Base-by-base conservation (phyloP, 1,140 invertebrate genomes). In the Zeugodacus cucurbitae region DNA sequence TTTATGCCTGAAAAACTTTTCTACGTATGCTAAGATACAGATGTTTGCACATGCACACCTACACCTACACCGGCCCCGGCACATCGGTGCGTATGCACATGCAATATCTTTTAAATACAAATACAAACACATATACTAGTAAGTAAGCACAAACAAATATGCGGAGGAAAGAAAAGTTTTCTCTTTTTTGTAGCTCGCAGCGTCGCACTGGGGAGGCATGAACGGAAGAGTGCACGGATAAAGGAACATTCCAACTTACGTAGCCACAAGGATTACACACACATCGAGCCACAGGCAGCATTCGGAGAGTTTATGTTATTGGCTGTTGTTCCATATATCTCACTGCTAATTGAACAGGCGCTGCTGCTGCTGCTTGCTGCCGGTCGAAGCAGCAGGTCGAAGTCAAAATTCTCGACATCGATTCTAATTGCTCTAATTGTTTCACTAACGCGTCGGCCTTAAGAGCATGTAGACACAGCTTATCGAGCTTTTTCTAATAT, bases 1-100 rank as follows among this genome's bases (percentile, higher is more conserved):
- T 93, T 93, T 89, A 90, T 91, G 91, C 91, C 92, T 92, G 89
- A 88, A 91, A 92, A 93, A 92, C 91, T 93, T 93, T 90, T 85
- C 48, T 34, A 90, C 91, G 91, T 92, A 91, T 91, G 44, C 44
- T 37, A 48, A 78, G 67, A 70, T 41, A 88, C 26, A 88, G 32
- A 88, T 41, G 48, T 67, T 70, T 70, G 62, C 58, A 62, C 26
- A 54, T 58, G 67, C 48, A 88, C 48, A 70, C 29, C 34, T 54
- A 57, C 32, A 54, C 48, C 48, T 11, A 3, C 48, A 54, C 48
- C 11, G 3, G 44, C 44, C 11, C 44, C 14, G 11, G 3, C 48
- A 41, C 29, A 58, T 10, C 7, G 11, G 20, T 41, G 8, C n/a
- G 26, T 54, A 87, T 87, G 20, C 74, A 86, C 20, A 86, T 57